These are phyloP conservation scores for Phaedon cochleariae DNA, from an alignment of 2,888 invertebrate species.

Conservation along the genomic window DNA sequence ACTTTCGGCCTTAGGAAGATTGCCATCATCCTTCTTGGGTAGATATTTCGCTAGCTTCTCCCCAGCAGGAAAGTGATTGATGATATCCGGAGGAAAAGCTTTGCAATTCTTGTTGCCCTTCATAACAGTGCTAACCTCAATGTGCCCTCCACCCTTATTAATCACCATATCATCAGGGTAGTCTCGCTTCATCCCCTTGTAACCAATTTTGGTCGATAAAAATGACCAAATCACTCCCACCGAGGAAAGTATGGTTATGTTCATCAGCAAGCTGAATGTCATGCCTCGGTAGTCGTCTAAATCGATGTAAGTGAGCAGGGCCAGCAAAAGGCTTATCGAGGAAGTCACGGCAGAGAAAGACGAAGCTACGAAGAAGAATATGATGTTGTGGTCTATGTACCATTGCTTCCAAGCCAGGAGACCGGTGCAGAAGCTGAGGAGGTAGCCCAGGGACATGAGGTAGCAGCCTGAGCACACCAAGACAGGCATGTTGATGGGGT, in stretches of 20 bases:
- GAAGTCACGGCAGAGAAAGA: conserved; percentile 66
- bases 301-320: conserved; percentile 48
- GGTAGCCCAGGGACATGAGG: conserved; percentile 65
- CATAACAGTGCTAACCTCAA: conserved; percentile 66
- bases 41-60: conserved; percentile 67
- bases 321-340: conserved; percentile 52
- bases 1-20: conserved; percentile 59
- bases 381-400: conserved; percentile 74
- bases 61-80: conserved; percentile 65
- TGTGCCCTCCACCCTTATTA: conserved; percentile 62
- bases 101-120: conserved; percentile 66
- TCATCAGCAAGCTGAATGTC: conserved; percentile 57
- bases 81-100: conserved; percentile 65
- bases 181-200: conserved; percentile 69
- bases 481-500: conserved; percentile 44
- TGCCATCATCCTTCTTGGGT: conserved; percentile 51
- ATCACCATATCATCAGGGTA: conserved; percentile 67
- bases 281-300: conserved; percentile 35
- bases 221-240: conserved; percentile 70
- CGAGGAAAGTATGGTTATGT: conserved; percentile 68
- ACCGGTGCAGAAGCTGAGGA: conserved; percentile 66
- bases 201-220: conserved; percentile 68
- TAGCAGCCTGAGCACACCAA: conserved; percentile 63
- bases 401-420: conserved; percentile 71
- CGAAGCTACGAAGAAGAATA: conserved; percentile 69